phyloP scores from a whole-genome alignment of 2,113 vertebrate genomes.

The Illadopsis cleaveri region DNA sequence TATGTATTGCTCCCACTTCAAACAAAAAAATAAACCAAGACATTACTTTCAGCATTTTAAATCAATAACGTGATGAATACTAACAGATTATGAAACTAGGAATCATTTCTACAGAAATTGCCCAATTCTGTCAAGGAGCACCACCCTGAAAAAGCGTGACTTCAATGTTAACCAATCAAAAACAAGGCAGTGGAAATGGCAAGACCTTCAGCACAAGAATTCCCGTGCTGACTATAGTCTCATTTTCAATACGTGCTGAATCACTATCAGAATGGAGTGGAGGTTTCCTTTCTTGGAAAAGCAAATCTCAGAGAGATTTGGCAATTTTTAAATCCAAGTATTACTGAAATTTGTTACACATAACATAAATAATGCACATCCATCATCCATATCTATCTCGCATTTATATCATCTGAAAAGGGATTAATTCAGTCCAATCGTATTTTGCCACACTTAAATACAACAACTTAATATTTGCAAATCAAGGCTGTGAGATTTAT shows the following conservation, averaged over 20 bases:
- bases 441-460: neutral
- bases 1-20: neutral
- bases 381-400: neutral
- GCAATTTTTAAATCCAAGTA: neutral
- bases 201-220: neutral
- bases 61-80: neutral
- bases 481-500: neutral
- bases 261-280: neutral
- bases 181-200: neutral
- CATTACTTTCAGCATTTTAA: neutral
- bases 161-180: neutral
- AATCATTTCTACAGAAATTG: neutral
- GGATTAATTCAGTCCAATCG: fast-evolving
- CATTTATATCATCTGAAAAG: neutral
- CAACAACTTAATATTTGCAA: neutral
- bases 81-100: neutral
- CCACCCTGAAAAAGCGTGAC: slow-evolving; percentile 5
- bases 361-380: neutral
- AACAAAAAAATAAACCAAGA: neutral
- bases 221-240: neutral
- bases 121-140: neutral
- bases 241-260: neutral
- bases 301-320: neutral
- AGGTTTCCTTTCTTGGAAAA: neutral
- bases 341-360: neutral